phyloP scores from a whole-genome alignment of 2,888 invertebrate species.

The Lithophane semibrunnea region DNA sequence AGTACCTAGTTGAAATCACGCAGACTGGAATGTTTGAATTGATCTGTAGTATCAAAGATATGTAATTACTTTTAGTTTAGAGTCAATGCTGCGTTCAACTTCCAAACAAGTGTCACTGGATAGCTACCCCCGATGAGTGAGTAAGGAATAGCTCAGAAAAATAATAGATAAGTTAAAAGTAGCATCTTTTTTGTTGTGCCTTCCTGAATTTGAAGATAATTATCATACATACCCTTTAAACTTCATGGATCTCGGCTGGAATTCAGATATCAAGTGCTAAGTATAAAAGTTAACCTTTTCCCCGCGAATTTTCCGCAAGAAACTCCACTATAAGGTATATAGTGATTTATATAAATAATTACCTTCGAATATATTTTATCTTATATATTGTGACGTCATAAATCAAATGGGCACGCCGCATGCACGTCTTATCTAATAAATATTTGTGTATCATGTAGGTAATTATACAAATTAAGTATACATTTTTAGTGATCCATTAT shows the following conservation, averaged over 20 bases:
- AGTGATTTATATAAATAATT: not conserved
- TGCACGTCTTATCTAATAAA: constrained; percentile 13
- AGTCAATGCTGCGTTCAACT: not conserved
- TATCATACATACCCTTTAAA: too few species aligned
- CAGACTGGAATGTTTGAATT: not conserved
- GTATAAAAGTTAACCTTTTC: not conserved
- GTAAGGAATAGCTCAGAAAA: not conserved
- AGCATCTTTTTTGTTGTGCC: not conserved
- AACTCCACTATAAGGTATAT: not conserved
- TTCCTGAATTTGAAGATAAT: not conserved
- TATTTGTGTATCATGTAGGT: constrained; percentile 12
- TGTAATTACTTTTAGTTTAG: not conserved
- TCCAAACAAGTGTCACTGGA: not conserved
- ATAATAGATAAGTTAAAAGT: not conserved
- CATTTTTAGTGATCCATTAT: constrained; percentile 12
- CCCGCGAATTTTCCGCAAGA: not conserved
- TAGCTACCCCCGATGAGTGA: not conserved
- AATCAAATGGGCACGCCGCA: constrained; percentile 3
- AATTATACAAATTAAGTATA: not conserved
- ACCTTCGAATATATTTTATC: not conserved
- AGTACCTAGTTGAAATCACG: not conserved
- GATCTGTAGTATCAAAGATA: not conserved
- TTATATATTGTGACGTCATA: constrained; percentile 12
- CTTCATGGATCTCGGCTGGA: not conserved
- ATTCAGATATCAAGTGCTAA: not conserved